phyloP scores from a whole-genome alignment of 2,113 vertebrate species.

The Camarhynchus parvulus region DNA sequence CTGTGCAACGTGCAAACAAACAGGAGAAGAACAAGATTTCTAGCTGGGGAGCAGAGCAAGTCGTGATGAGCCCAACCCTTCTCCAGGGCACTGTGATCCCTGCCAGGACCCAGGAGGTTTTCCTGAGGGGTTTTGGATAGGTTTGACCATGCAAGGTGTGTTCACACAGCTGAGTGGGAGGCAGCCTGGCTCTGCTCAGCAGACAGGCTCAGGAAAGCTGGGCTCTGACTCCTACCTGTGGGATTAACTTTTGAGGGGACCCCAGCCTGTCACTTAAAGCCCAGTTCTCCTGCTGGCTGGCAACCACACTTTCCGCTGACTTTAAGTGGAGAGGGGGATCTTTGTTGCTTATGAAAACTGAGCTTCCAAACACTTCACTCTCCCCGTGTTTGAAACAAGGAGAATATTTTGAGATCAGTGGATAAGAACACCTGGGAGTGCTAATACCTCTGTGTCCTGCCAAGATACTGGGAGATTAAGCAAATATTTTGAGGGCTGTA shows the following conservation, averaged over 20 bases:
- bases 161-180: neutral
- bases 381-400: neutral
- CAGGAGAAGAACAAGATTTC: neutral
- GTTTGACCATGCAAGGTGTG: neutral
- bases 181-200: slow-evolving; percentile 1
- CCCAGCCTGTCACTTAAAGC: slow-evolving; percentile 16
- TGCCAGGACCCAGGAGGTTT: neutral
- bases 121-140: neutral
- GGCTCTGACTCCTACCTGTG: neutral
- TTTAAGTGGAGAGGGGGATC: slow-evolving; percentile 7
- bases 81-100: rapidly evolving
- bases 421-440: slow-evolving; percentile 44
- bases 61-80: neutral
- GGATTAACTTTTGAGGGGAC: neutral
- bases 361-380: slow-evolving; percentile 41
- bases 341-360: slow-evolving; percentile 18
- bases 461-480: slow-evolving; percentile 53
- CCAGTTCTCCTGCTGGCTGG: neutral
- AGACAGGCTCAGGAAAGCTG: slow-evolving; percentile 36
- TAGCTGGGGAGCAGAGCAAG: neutral
- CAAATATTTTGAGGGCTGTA: slow-evolving; percentile 53
- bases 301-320: slow-evolving; percentile 10
- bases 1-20: neutral
- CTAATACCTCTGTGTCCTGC: slow-evolving; percentile 19
- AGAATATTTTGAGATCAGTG: slow-evolving; percentile 60